Evolutionary conservation across 1,140 invertebrate genomes (phyloP).

Genomic region (Drosophila arizonae): DNA sequence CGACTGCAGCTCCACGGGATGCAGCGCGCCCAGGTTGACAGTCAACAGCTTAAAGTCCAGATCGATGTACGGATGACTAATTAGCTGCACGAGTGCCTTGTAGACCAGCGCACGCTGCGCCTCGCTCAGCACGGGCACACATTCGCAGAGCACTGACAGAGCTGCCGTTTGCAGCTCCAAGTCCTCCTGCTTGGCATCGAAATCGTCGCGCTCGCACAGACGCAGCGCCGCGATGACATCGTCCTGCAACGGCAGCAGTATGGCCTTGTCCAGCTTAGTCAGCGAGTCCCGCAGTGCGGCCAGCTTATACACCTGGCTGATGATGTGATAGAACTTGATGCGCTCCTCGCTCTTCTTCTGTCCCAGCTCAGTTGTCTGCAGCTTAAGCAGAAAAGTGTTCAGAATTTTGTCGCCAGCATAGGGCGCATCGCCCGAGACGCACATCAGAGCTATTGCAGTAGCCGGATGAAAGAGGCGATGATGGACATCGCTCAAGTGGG

Average conservation of each 20-base stretch:
- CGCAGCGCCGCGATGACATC: slow-evolving; percentile 62
- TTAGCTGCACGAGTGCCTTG: slow-evolving; percentile 63
- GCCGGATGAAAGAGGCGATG: slow-evolving; percentile 74
- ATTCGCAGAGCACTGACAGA: slow-evolving; percentile 57
- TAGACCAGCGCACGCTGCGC: slow-evolving; percentile 69
- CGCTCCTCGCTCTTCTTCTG: slow-evolving; percentile 44
- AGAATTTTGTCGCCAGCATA: slow-evolving; percentile 73
- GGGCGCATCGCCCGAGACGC: slow-evolving; percentile 68
- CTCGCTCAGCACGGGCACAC: slow-evolving; percentile 59
- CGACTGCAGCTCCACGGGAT: slow-evolving; percentile 73
- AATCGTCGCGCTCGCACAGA: slow-evolving; percentile 45
- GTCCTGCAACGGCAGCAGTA: slow-evolving; percentile 55
- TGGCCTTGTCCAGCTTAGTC: slow-evolving; percentile 36
- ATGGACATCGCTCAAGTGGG: slow-evolving; percentile 74
- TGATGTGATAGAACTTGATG: slow-evolving; percentile 63
- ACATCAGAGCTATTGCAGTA: slow-evolving; percentile 66
- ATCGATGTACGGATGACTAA: slow-evolving; percentile 66
- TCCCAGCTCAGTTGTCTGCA: slow-evolving; percentile 30
- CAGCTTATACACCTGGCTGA: slow-evolving; percentile 68
- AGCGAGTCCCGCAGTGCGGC: slow-evolving; percentile 39
- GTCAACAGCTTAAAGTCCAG: slow-evolving; percentile 64
- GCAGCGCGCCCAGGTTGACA: slow-evolving; percentile 55
- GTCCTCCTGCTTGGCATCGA: slow-evolving; percentile 44
- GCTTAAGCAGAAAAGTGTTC: slow-evolving; percentile 67
- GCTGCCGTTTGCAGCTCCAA: slow-evolving; percentile 68